Evolutionary conservation across 1,140 invertebrate species (phyloP), one percentile per base, ranked within the genome.

Genomic region (Phymastichus coffea): DNA sequence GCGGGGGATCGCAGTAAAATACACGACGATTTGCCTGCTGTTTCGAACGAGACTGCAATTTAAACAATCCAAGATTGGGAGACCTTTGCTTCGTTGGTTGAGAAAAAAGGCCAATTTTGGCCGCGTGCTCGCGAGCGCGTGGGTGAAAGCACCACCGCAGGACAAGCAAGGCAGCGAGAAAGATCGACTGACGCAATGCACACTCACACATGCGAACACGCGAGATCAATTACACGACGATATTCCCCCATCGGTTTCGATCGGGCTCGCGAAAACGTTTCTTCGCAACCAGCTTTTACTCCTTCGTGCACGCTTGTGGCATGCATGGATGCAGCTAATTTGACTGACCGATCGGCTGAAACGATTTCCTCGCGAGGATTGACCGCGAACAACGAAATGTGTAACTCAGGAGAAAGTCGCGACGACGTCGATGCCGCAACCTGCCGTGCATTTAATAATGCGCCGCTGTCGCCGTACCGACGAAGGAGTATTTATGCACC

Each of bases 171-270:
- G 66, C 59, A 65, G 58, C 65, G 65, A 64, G 55, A 61, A n/a
- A n/a, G n/a, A n/a, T n/a, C n/a, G 60, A 65, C 63, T 74, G 68
- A 72, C 60, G 71, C 65, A 76, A 76, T 68, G 63, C 57, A n/a
- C n/a, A n/a, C n/a, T 68, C 69, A 64, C 64, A 61, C 57, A 66
- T 60, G 65, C 51, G 40, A 38, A 9, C 66, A 71, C 63, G 61
- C 67, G 59, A 69, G 68, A 72, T 66, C 57, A 61, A 70, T 68
- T 72, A 71, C 66, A 65, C 67, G 63, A 66, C 62, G 57, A 66
- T 60, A 48, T 56, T 43, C 15, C 26, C 35, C 35, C n/a, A 9
- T 44, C 41, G 57, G 44, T 53, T 14, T 44, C 20, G 8, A 4
- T 4, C 6, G 7, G 28, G 19, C 25, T 12, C 51, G 17, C 20